These are phyloP conservation scores for Drosophila pachea DNA, from an alignment of 1,140 invertebrate genomes.

Conservation along the genomic window DNA sequence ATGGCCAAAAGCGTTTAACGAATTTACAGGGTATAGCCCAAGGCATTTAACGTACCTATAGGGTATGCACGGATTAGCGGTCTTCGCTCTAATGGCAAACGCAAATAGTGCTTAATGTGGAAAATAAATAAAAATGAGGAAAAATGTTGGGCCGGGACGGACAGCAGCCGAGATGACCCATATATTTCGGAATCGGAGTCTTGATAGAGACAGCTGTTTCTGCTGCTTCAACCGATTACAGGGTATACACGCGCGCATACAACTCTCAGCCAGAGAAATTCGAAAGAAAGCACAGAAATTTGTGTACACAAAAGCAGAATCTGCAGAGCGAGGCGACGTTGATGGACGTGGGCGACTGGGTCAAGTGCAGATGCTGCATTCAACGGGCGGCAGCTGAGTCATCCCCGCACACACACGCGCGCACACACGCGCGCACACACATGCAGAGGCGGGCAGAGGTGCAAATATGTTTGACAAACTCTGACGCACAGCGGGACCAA, in stretches of 20 bases:
- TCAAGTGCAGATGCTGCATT: conserved; percentile 69
- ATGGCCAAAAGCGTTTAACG: conserved; percentile 43
- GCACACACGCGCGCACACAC: conserved; percentile 33
- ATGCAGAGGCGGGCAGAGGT: conserved; percentile 25
- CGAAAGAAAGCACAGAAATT: conserved; percentile 9
- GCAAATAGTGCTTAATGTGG: conserved; percentile 32
- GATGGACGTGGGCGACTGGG: conserved; percentile 60
- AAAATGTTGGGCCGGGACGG: conserved; percentile 28
- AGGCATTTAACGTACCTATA: neutral
- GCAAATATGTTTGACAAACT: conserved; percentile 16
- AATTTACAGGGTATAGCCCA: neutral
- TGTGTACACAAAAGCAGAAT: neutral
- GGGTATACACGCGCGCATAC: neutral
- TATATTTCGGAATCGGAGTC: no score
- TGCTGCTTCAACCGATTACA: neutral
- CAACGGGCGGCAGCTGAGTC: conserved; percentile 33
- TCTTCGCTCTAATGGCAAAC: conserved; percentile 8
- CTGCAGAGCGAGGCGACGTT: neutral
- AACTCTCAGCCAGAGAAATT: neutral
- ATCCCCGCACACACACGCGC: conserved; percentile 49
- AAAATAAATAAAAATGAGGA: neutral
- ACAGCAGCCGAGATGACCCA: no score
- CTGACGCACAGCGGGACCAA: no score
- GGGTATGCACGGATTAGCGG: no score
- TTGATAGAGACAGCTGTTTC: no score